A percentile compares a stretch with the other conserved stretches of the same genome.
phyloP scores from a whole-genome alignment of 1,140 invertebrate genomes.

The Diabrotica virgifera region DNA sequence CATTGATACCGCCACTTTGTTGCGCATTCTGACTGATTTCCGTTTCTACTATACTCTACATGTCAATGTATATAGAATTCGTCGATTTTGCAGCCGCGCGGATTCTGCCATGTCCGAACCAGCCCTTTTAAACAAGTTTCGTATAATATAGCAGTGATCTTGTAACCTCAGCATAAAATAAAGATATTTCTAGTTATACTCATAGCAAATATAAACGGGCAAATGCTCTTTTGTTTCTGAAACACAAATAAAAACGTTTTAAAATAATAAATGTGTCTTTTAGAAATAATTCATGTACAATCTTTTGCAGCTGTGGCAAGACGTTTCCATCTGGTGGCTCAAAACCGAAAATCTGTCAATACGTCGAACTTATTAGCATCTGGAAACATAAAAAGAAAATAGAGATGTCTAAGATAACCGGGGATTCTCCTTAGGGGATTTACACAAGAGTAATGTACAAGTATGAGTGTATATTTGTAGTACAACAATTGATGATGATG shows the following conservation, averaged over 20 bases:
- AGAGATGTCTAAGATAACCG: constrained; percentile 45
- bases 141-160: too few relatives aligned
- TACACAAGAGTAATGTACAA: constrained; percentile 23
- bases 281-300: constrained; percentile 27
- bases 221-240: constrained; percentile 3
- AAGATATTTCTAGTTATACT: too few relatives aligned
- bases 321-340: constrained; percentile 29
- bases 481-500: too few relatives aligned
- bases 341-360: constrained; percentile 31
- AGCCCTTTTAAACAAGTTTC: too few relatives aligned
- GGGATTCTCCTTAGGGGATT: constrained; percentile 19
- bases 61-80: too few relatives aligned
- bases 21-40: too few relatives aligned
- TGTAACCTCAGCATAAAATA: too few relatives aligned
- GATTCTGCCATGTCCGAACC: too few relatives aligned
- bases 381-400: constrained; percentile 50
- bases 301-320: constrained; percentile 27
- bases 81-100: too few relatives aligned
- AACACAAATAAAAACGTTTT: constrained; percentile 17
- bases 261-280: constrained; percentile 9
- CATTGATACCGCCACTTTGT: too few relatives aligned
- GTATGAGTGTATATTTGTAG: constrained; percentile 25
- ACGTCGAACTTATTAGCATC: constrained; percentile 42
- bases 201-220: too few relatives aligned
- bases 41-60: too few relatives aligned